Evolutionary conservation across 2,797 vertebrate species (phyloP), one percentile per base, ranked within the genome.

Genomic region (Gallinago solitaria): DNA sequence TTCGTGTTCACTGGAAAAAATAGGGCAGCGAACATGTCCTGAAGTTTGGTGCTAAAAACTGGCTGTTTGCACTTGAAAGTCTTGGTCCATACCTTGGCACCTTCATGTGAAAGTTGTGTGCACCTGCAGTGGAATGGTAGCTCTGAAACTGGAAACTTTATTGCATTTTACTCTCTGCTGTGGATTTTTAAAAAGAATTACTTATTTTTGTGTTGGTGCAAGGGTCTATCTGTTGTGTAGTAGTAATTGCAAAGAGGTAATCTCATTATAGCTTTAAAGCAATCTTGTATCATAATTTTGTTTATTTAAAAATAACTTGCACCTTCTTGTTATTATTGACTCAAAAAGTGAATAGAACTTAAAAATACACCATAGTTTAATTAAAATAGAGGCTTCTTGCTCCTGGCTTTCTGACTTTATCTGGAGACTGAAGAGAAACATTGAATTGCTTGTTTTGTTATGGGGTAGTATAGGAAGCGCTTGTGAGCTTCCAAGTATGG

Each of bases 41-140:
- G 53, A 67, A 85, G 60, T 64, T 83, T 39, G 27, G 11, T 63
- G 30, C 16, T 57, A 23, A 63, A 88, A 83, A 12, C 10, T 32
- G 23, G 6, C 13, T 59, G 10, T 73, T 96, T 41, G 41, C 37
- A 59, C 47, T 25, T 73, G 57, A 51, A 83, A 48, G 21, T 50
- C 17, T 32, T 69, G 57, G 9, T 71, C 19, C 59, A 50, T 79
- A 27, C 14, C 9, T 88, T 21, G 45, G 19, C 45, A 9, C 3
- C 8, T 64, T 71, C 19, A 1, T 21, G 6, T 9, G 18, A 45
- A 68, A 83, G 23, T 65, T 78, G 33, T 30, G 0, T 27, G 13
- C 30, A 28, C 16, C 39, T 0, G 0, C 30, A 41, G 47, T 1
- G 1, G 45, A 47, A 16, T 24, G 37, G 24, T 37, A 71, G 75